Conservation (phyloP, 2,888 invertebrate species). For the Euplagia quadripunctaria region DNA sequence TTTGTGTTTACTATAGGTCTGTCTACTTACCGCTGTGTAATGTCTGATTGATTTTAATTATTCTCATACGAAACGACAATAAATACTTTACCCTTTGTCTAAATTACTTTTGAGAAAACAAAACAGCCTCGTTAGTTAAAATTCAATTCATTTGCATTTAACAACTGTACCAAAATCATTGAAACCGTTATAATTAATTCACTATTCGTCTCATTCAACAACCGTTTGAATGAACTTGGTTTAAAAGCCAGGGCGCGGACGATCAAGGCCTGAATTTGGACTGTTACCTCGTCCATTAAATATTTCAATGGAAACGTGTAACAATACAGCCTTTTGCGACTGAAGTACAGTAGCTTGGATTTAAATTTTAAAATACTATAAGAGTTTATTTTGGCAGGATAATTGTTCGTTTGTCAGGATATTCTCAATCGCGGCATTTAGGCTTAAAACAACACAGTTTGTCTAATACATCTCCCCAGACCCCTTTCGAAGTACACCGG, state of each 20-base stretch:
- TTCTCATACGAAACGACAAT: too few relatives aligned
- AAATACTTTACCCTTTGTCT: neutral
- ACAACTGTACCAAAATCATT: neutral
- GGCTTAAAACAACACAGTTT: too few relatives aligned
- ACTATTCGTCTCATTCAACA: slow-evolving; percentile 20
- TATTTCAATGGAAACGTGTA: slow-evolving; percentile 14
- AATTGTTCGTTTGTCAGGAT: too few relatives aligned
- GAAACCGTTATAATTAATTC: neutral
- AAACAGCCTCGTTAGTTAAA: neutral
- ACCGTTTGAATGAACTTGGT: slow-evolving; percentile 31
- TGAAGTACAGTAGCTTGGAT: neutral
- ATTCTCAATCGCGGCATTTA: too few relatives aligned
- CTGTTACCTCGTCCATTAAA: slow-evolving; percentile 16
- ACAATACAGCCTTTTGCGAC: neutral
- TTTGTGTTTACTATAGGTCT: too few relatives aligned
- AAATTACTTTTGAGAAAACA: neutral
- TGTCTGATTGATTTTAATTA: too few relatives aligned
- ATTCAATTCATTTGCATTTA: neutral
- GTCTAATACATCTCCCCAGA: too few relatives aligned
- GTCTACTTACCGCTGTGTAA: too few relatives aligned
- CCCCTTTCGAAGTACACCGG: too few relatives aligned
- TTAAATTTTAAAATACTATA: neutral
- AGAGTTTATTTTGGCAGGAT: neutral
- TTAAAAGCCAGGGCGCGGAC: slow-evolving; percentile 49
- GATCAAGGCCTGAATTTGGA: slow-evolving; percentile 29